Base-by-base conservation (phyloP, 30 jellyfish, hydroid and myxozoan species). In the Hydractinia echinata region DNA sequence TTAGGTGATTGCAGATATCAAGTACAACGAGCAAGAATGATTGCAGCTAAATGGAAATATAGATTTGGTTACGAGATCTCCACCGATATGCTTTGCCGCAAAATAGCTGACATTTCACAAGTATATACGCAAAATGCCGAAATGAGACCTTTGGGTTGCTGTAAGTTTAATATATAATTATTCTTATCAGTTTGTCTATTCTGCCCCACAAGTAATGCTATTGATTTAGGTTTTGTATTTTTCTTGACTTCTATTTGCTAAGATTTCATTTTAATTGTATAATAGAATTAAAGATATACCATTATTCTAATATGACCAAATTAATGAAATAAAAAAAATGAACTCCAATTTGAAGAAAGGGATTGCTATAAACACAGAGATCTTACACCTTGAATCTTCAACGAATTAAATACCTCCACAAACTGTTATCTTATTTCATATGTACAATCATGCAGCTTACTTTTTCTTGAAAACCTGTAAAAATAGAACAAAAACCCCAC, bases 51-150 rank as follows among this genome's bases (percentile, higher is more conserved):
- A 7, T 91, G 97, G 97, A 82, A 74, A 67, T 56, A 91, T 67
- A 83, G 83, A 68, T 88, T 67, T 83, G 98, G 98, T 21, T 87
- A 87, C 84, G 95, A 92, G 54, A 88, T 92, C 6, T 95, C 96
- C 5, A 86, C 96, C 13, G 98, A 92, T 56, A 83, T 73, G 76
- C 82, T 92, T 4, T 92, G 96, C 67, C 73, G 84, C 72, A 87
- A 81, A 44, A 80, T 92, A 55, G 98, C 96, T 44, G 96, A 87
- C 68, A 84, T 92, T 51, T 87, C 96, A 4, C 98, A 92, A 48
- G 95, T 87, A 6, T 88, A 92, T 53, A 92, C 98, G n/a, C 98
- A 92, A 76, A 88, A 87, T 69, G 98, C 98, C 19, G 98, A 88
- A 78, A 87, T 87, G 96, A 77, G 98, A 54, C 98, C 98, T 9